Evolutionary conservation across 30 jellyfish, hydroid and myxozoan genomes (phyloP), one percentile per base, ranked within the genome.

Genomic region (Euphysa ruthae): DNA sequence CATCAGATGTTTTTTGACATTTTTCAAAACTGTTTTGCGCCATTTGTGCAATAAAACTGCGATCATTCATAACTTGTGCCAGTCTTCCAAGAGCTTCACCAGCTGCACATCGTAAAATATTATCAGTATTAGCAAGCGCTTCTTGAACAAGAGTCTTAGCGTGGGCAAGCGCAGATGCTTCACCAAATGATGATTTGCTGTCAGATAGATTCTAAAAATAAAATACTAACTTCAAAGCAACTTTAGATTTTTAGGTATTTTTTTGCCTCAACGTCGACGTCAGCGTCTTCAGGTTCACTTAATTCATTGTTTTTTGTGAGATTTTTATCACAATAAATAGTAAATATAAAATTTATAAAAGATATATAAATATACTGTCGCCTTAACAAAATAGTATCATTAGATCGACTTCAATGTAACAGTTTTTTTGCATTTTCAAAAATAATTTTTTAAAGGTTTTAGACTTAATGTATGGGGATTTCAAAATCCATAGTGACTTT

Each of bases 81-180:
- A 88, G 74, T 38, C 94, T 28, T 23, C 97, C 97, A 26, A 88
- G 49, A 4, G 97, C 97, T 62, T 88, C 97, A 0, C 97, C 97
- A 12, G 93, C 97, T 1, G 97, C 97, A 46, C 97, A 88, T 0
- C 97, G 94, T 31, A 88, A 51, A 0, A 84, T 88, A 27, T 93
- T 93, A 70, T 88, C 97, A 54, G 97, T 70, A 63, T 75, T 88
- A 73, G 65, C 87, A 51, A 88, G 52, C 6, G 97, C 97, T 18
- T 88, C 97, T 70, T 71, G 93, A 19, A 88, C 93, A 43, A 88
- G 78, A 4, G 85, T 55, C 32, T 74, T 81, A 61, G 97, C 97
- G 1, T 93, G 83, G 27, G 73, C 52, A 2, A 93, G 89, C 15
- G 75, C 77, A 46, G 90, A 74, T 34, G 81, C 85, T 29, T 81